These are phyloP conservation scores for Plestiodon gilberti DNA, from an alignment of 2,113 vertebrate species.

Conservation along the genomic window DNA sequence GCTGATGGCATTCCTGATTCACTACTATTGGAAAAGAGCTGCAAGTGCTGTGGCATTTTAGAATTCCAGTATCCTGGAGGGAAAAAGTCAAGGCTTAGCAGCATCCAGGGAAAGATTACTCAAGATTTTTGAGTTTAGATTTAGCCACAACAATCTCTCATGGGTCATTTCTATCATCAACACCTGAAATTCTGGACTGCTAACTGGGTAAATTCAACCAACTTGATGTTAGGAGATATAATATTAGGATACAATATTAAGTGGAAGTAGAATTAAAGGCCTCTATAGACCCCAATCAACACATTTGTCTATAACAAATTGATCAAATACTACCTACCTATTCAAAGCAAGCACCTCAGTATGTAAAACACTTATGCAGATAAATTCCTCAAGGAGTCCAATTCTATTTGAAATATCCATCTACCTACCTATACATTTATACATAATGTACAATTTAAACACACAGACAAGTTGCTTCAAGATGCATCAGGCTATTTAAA, in stretches of 20 bases:
- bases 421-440: conserved; percentile 18
- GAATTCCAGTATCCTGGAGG: no score
- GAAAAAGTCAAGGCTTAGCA: no score
- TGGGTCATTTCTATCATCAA: background rate
- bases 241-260: background rate
- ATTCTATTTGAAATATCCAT: conserved; percentile 14
- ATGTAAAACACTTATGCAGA: conserved; percentile 11
- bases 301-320: no score
- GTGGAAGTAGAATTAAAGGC: no score
- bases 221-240: background rate
- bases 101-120: no score
- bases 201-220: background rate
- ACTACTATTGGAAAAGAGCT: no score
- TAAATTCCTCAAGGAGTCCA: conserved; percentile 7
- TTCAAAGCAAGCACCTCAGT: background rate
- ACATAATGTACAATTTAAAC: background rate
- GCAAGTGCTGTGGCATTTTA: no score
- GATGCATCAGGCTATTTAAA: conserved; percentile 37
- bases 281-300: background rate
- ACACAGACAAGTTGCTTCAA: background rate
- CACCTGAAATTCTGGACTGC: background rate
- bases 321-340: background rate
- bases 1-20: no score
- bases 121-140: background rate
- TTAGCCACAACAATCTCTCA: background rate